A percentile compares a stretch with the other conserved stretches of the same genome.
These are phyloP conservation scores for Schizopygopsis malacanthus DNA, from an alignment of 2,797 vertebrate species.

Conservation along the genomic window DNA sequence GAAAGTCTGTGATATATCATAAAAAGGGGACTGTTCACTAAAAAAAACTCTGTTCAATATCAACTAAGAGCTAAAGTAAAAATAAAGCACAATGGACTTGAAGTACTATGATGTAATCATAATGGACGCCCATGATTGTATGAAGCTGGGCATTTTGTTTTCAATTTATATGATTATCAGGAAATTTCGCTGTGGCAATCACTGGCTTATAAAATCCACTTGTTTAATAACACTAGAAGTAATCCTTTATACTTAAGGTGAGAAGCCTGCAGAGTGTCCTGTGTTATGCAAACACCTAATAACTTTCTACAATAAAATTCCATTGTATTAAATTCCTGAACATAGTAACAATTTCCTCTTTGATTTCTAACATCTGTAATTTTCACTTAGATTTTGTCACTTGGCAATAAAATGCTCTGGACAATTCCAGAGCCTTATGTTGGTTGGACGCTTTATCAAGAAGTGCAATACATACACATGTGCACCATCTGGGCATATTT, in stretches of 20 bases:
- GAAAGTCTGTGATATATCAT: not conserved
- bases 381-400: constrained; percentile 60
- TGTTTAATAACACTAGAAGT: constrained; percentile 34
- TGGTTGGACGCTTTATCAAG: constrained; percentile 60
- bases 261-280: constrained; percentile 3
- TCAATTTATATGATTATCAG: not conserved
- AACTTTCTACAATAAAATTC: constrained; percentile 61
- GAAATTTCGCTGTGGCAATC: constrained; percentile 7
- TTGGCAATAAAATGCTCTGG: constrained; percentile 46
- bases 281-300: constrained; percentile 53
- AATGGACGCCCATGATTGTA: not conserved
- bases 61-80: not conserved
- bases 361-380: constrained; percentile 67
- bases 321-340: constrained; percentile 45
- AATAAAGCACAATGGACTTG: not conserved
- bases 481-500: constrained; percentile 70
- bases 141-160: constrained; percentile 26
- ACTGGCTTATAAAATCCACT: constrained; percentile 24
- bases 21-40: not conserved
- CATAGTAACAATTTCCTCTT: constrained; percentile 52
- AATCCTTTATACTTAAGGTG: constrained; percentile 6
- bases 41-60: not conserved
- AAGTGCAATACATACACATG: constrained; percentile 63
- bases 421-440: constrained; percentile 53
- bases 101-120: constrained; percentile 15